Percentiles rank a stretch among this genome's conserved stretches.
Conservation (phyloP, 2,888 invertebrate genomes). For the Nineta flava region DNA sequence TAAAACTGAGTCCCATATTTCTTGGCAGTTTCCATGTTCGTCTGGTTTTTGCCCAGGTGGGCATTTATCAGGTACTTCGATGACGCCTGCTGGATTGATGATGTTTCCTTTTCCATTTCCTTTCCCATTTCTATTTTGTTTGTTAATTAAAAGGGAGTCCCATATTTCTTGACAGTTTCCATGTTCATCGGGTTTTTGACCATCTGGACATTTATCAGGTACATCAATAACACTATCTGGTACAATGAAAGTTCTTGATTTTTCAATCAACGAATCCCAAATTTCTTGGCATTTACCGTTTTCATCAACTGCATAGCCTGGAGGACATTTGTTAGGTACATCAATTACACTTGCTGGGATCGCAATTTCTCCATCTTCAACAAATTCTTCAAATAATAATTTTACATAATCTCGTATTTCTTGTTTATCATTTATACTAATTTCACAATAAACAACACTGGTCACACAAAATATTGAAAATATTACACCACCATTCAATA, state of each 20-base stretch:
- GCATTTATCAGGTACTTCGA: conserved; percentile 2
- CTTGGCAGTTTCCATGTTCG: neutral
- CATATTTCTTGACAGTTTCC: conserved; percentile 1
- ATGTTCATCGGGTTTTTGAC: neutral
- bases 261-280: neutral
- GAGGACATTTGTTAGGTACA: conserved; percentile 3
- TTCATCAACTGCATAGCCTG: neutral
- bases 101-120: neutral
- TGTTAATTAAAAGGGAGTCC: neutral
- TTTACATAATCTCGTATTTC: too few species aligned
- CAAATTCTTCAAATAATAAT: too few species aligned
- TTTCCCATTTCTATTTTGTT: neutral
- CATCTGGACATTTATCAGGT: neutral
- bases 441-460: too few species aligned
- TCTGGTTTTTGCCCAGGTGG: neutral
- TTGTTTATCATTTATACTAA: too few species aligned
- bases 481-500: too few species aligned
- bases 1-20: neutral
- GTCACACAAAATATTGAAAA: too few species aligned
- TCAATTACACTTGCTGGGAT: neutral
- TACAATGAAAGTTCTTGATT: neutral
- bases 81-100: neutral
- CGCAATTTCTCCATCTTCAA: too few species aligned
- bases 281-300: neutral
- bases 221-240: neutral